A percentile compares a stretch with the other conserved stretches of the same genome.
These are phyloP conservation scores for Crotalus tigris DNA, from an alignment of 2,113 vertebrate genomes.

Conservation along the genomic window DNA sequence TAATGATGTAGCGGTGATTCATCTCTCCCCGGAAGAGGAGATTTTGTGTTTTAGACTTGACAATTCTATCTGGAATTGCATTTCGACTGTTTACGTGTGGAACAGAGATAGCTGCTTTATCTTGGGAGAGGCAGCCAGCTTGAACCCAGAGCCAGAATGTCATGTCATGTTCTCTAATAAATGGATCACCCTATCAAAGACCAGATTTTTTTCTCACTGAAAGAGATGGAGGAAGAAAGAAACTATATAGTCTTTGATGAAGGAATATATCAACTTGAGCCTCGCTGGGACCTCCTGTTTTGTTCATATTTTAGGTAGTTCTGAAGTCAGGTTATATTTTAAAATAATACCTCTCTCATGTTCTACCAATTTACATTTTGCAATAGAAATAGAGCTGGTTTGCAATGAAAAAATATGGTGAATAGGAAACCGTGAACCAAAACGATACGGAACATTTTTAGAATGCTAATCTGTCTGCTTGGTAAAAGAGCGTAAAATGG, in stretches of 20 bases:
- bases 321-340: not conserved
- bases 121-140: accelerated
- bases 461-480: not conserved
- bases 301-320: not conserved
- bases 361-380: not conserved
- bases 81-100: constrained; percentile 33
- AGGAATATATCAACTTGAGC: not conserved
- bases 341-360: not conserved
- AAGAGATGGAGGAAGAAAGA: not conserved
- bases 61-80: not conserved
- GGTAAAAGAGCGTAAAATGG: not conserved
- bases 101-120: not conserved
- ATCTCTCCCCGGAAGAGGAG: constrained; percentile 27
- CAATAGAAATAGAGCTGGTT: not conserved
- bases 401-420: not conserved
- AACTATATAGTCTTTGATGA: not conserved
- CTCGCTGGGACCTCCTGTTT: not conserved
- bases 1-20: constrained; percentile 5
- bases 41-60: not conserved
- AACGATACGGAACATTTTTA: not conserved
- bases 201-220: not conserved
- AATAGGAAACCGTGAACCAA: not conserved
- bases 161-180: not conserved
- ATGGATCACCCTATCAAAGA: not conserved
- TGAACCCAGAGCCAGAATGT: not conserved